Conservation (phyloP, 2,113 vertebrate genomes). For the Chinchilla lanigera region DNA sequence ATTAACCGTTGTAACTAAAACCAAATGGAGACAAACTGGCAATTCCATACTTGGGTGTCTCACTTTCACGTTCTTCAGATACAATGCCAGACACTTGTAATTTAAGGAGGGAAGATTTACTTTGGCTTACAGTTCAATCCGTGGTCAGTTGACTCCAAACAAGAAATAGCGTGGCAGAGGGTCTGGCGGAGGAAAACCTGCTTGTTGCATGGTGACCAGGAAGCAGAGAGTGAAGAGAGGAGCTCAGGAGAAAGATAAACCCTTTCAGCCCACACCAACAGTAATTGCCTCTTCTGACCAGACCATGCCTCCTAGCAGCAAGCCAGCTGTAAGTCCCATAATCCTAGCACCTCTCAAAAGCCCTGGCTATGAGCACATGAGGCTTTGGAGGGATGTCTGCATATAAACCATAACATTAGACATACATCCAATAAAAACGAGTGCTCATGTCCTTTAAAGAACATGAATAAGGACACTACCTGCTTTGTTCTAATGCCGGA, state of each 20-base stretch:
- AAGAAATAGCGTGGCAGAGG: not conserved
- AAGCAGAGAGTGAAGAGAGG: not conserved
- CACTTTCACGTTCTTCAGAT: not conserved
- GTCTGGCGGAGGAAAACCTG: not conserved
- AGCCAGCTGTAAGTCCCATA: not conserved
- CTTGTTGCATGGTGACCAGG: accelerated
- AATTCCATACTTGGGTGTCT: not conserved
- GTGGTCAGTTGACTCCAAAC: not conserved
- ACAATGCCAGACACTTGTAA: not conserved
- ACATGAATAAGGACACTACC: not conserved
- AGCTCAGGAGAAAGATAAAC: too few relatives aligned
- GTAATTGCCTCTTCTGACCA: not conserved
- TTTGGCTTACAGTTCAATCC: not conserved
- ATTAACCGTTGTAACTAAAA: not conserved
- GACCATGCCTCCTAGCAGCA: not conserved
- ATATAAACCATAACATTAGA: not conserved
- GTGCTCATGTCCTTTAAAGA: not conserved
- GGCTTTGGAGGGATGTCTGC: not conserved
- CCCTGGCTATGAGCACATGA: not conserved
- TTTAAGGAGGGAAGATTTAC: not conserved
- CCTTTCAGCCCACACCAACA: too few relatives aligned
- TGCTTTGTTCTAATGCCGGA: not conserved
- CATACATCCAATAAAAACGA: not conserved
- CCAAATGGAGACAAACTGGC: not conserved
- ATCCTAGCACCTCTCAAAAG: not conserved